Base-by-base conservation (phyloP, 2,888 invertebrate species). In the Aquatica leii region DNA sequence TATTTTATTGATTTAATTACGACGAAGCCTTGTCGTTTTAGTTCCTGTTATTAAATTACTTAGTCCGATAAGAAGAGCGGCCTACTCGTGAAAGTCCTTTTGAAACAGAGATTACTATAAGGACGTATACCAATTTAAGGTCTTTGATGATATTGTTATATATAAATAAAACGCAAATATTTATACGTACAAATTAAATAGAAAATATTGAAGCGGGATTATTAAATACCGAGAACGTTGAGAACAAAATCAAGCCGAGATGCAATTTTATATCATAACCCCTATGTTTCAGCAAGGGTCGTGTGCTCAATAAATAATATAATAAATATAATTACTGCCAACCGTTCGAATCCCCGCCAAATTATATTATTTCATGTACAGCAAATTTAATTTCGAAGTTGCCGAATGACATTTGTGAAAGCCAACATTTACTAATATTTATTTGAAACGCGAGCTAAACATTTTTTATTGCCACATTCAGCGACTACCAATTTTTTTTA, bases 361-460 rank as follows among this genome's bases (percentile, higher is more conserved):
- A 74, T 74, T 74, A 73, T 72, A 72, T 75, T 74, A 74, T 74
- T 74, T 73, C 74, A 73, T 73, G 73, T 74, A 71, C 72, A 69
- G 71, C 70, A 73, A 76, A 76, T 76, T 74, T 70, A 71, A 75
- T 75, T 75, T 73, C 69, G 58, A 69, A 73, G 68, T 73, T 73
- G 66, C 69, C 69, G 69, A 72, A 69, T 68, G 69, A 69, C 70
- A 73, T 72, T 71, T 69, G 69, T 64, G 72, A 72, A 73, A 71
- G 72, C 71, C 71, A 69, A 73, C 72, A 72, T 68, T 62, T 70
- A 72, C 73, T 73, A 71, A 67, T 71, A 71, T 72, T 73, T 67
- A 71, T 62, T 62, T 54, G 54, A 62, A 54, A 59, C 53, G 34
- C 46, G 52, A 35, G 43, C 49, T 57, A 41, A 58, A 58, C 35